Base-by-base conservation (phyloP, 2,113 vertebrate genomes). In the Coptodon rendalli region DNA sequence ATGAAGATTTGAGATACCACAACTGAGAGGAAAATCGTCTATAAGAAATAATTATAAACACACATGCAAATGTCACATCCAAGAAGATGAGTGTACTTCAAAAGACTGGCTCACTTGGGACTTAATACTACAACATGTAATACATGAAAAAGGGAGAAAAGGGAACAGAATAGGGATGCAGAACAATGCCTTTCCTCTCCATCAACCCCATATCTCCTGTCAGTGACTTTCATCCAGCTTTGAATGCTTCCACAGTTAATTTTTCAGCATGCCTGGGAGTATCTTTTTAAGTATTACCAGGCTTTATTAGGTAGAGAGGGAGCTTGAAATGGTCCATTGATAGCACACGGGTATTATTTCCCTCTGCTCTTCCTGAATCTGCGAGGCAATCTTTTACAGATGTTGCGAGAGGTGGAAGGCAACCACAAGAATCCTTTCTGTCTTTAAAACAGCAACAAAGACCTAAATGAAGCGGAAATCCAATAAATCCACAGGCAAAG, bases 331-430 rank as follows among this genome's bases (percentile, higher is more conserved):
- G 86, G 85, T 61, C 92, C 92, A 92, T 89, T 94, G 94, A 93
- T 87, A 84, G 83, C 87, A 90, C 38, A 63, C 5, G 66, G 92
- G 79, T 92, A 93, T 94, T 87, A 87, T 94, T 88, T 87, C 71
- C 89, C 78, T 87, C 80, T 87, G 82, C 94, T 94, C 93, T 91
- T 91, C 89, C 88, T 84, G 57, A 91, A 88, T 86, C 92, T 80
- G 6, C 56, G 61, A 84, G 61, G 19, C 81, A 94, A 95, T 93
- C 86, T 90, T 89, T 96, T 86, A 89, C 95, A 96, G 94, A 95
- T 96, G 94, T 94, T 91, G 89, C 31, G 27, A 84, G 89, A 93
- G 57, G 87, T 87, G 87, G 80, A 93, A 61, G 54, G 34, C 24
- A 93, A 92, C 86, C 81, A 82, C 84, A 88, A 81, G 80, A 84